These are phyloP conservation scores for Grapholita molesta DNA, from an alignment of 1,140 invertebrate species.

Conservation along the genomic window DNA sequence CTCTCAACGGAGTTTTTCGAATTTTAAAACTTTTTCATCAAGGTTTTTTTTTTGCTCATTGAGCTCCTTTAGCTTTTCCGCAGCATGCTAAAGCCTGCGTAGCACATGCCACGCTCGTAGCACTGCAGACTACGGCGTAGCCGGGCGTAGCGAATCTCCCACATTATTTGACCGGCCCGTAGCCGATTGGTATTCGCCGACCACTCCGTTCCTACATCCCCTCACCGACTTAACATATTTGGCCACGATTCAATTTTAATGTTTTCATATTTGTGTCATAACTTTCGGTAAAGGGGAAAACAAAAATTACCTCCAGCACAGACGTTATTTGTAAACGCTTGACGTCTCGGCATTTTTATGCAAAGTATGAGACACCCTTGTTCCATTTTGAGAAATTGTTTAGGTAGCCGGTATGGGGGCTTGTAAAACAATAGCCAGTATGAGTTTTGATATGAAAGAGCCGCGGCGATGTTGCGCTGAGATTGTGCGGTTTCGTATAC, in stretches of 20 bases:
- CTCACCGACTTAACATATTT: conserved; percentile 65
- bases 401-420: conserved; percentile 57
- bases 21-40: not conserved
- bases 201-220: conserved; percentile 45
- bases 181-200: conserved; percentile 57
- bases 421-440: conserved; percentile 37
- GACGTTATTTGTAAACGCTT: conserved; percentile 71
- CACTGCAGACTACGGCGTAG: conserved; percentile 51
- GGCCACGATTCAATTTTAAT: conserved; percentile 73
- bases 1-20: not conserved
- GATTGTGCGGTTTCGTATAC: conserved; percentile 59
- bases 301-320: conserved; percentile 57
- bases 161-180: conserved; percentile 29
- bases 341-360: conserved; percentile 70
- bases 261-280: conserved; percentile 72
- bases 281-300: conserved; percentile 66
- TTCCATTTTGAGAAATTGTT: conserved; percentile 70
- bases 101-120: conserved; percentile 31
- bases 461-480: conserved; percentile 41
- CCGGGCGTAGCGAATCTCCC: conserved; percentile 31
- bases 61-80: not conserved
- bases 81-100: conserved; percentile 29
- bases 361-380: conserved; percentile 58
- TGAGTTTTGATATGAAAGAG: conserved; percentile 44
- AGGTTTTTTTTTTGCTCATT: not conserved